Conservation (phyloP, 64 coral and sea anemone genomes). For the Dendronephthya gigantea region DNA sequence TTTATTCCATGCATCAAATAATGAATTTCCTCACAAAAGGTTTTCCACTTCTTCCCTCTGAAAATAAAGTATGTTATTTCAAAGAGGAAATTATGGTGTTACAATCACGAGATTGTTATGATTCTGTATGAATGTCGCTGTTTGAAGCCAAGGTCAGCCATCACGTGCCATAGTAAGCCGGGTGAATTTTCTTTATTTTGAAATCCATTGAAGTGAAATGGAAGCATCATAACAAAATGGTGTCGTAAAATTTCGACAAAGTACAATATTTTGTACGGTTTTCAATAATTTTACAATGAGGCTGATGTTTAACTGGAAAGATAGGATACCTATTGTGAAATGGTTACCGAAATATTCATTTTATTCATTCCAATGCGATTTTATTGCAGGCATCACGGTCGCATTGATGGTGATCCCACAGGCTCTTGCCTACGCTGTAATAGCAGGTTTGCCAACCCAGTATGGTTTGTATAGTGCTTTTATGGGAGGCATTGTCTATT, state of each 20-base stretch:
- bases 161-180: too few relatives aligned
- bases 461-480: slow-evolving; percentile 36
- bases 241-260: neutral
- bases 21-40: too few relatives aligned
- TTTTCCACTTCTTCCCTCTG: too few relatives aligned
- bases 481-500: slow-evolving; percentile 26
- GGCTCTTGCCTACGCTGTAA: slow-evolving; percentile 29
- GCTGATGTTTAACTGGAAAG: neutral
- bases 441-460: slow-evolving; percentile 20
- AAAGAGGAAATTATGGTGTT: too few relatives aligned
- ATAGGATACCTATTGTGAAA: slow-evolving; percentile 27
- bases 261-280: neutral
- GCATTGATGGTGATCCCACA: slow-evolving; percentile 36
- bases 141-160: too few relatives aligned
- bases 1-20: too few relatives aligned
- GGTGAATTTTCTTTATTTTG: too few relatives aligned
- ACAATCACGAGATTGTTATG: too few relatives aligned
- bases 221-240: neutral
- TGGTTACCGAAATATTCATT: slow-evolving; percentile 31
- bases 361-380: slow-evolving; percentile 22
- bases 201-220: too few relatives aligned
- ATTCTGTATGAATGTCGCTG: too few relatives aligned
- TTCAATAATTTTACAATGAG: neutral
- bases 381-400: slow-evolving; percentile 36
- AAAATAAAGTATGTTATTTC: too few relatives aligned